Evolutionary conservation across 1,140 invertebrate species (phyloP).

Genomic region (Drosophila pallidifrons): DNA sequence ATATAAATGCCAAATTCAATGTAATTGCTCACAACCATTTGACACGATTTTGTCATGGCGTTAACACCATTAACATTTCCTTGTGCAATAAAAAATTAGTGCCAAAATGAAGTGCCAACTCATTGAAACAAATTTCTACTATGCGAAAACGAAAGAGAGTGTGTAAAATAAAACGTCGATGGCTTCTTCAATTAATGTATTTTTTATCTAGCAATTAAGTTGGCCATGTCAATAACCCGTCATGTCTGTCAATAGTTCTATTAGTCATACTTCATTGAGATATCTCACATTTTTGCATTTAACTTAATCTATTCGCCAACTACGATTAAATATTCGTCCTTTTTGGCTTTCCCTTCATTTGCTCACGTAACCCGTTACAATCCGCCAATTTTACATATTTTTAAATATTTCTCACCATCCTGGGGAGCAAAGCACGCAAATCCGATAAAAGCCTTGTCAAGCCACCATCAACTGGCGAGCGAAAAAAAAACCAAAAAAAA

Average conservation of each 20-base stretch:
- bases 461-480: slow-evolving; percentile 33
- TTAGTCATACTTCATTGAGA: background rate
- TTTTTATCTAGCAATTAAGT: background rate
- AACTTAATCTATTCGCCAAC: slow-evolving; percentile 24
- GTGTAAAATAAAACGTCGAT: background rate
- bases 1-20: slow-evolving; percentile 60
- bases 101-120: slow-evolving; percentile 39
- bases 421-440: slow-evolving; percentile 51
- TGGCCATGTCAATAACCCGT: background rate
- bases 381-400: slow-evolving; percentile 61
- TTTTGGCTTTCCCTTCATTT: slow-evolving; percentile 25
- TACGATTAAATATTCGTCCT: slow-evolving; percentile 35
- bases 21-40: slow-evolving; percentile 70
- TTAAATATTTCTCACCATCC: slow-evolving; percentile 50
- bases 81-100: slow-evolving; percentile 39
- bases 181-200: background rate
- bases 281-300: slow-evolving; percentile 7
- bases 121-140: slow-evolving; percentile 9
- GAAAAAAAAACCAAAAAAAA: slow-evolving; percentile 36
- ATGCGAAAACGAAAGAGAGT: background rate
- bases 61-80: slow-evolving; percentile 59
- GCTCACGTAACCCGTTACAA: slow-evolving; percentile 36
- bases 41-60: slow-evolving; percentile 50
- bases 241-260: slow-evolving; percentile 4
- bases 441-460: slow-evolving; percentile 70